Percentiles rank a stretch among this genome's conserved stretches.
phyloP scores from a whole-genome alignment of 2,888 invertebrate species.

The Ellobium chinense region DNA sequence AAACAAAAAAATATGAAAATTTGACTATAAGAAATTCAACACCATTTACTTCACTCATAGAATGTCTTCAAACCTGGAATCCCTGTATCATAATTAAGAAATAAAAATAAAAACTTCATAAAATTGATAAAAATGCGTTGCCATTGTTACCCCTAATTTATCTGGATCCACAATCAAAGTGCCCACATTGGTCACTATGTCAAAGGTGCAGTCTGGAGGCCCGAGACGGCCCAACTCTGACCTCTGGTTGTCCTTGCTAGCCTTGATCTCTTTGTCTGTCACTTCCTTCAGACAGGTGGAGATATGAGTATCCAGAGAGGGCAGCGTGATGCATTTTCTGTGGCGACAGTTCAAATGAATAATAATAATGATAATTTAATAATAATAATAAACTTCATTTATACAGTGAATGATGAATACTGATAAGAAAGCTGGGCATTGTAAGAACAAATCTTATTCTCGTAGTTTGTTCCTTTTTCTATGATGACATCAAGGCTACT shows the following conservation, averaged over 20 bases:
- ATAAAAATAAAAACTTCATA: no score
- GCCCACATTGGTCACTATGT: conserved; percentile 83
- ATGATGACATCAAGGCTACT: no score
- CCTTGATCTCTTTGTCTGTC: conserved; percentile 22
- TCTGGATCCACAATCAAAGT: conserved; percentile 85
- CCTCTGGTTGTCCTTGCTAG: conserved; percentile 2
- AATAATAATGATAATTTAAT: background rate
- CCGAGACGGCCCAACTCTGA: conserved; percentile 78
- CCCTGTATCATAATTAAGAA: no score
- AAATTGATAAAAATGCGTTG: no score
- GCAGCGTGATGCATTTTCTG: conserved; percentile 45
- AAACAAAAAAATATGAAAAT: no score
- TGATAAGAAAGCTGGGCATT: no score
- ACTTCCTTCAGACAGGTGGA: conserved; percentile 42
- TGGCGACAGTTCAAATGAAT: background rate
- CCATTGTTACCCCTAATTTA: conserved; percentile 86
- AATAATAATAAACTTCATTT: background rate
- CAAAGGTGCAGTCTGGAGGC: conserved; percentile 80
- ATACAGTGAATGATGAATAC: no score
- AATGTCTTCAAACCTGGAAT: no score
- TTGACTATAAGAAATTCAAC: no score
- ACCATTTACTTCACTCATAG: no score
- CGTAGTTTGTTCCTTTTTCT: no score
- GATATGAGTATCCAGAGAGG: conserved; percentile 38
- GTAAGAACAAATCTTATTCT: no score